phyloP scores from a whole-genome alignment of 2,888 invertebrate species.

The Labia minor region DNA sequence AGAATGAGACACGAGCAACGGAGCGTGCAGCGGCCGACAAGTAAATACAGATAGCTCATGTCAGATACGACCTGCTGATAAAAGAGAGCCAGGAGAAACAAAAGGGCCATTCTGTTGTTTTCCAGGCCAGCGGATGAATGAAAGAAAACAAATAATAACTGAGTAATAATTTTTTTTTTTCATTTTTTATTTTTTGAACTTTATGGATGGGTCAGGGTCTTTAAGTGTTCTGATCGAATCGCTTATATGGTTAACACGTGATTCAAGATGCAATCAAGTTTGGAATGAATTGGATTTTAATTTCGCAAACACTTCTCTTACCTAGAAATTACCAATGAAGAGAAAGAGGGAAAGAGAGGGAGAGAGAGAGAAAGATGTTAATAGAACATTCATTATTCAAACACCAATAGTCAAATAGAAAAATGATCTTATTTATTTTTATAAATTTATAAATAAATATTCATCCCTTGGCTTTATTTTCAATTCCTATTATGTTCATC shows the following conservation, averaged over 20 bases:
- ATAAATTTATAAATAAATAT: no score
- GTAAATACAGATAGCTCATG: neutral
- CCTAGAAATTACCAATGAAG: no score
- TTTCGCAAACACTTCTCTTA: neutral
- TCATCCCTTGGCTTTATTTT: no score
- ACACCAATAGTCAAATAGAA: no score
- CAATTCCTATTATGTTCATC: no score
- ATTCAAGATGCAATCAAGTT: neutral
- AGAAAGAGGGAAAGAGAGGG: no score
- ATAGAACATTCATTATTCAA: no score
- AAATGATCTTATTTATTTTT: no score
- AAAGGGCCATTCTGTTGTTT: neutral
- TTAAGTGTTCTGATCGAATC: neutral
- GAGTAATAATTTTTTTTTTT: no score
- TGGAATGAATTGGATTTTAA: slow-evolving; percentile 1
- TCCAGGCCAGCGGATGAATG: neutral
- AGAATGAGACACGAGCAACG: neutral
- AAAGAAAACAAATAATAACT: neutral
- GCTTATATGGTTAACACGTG: neutral
- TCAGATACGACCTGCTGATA: slow-evolving; percentile 1
- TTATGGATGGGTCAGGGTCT: neutral
- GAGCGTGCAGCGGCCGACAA: neutral
- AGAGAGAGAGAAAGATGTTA: no score
- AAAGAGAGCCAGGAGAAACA: neutral
- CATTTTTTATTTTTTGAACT: neutral